These are phyloP conservation scores for Cephus pulcher DNA, from an alignment of 2,888 invertebrate genomes.

Conservation along the genomic window DNA sequence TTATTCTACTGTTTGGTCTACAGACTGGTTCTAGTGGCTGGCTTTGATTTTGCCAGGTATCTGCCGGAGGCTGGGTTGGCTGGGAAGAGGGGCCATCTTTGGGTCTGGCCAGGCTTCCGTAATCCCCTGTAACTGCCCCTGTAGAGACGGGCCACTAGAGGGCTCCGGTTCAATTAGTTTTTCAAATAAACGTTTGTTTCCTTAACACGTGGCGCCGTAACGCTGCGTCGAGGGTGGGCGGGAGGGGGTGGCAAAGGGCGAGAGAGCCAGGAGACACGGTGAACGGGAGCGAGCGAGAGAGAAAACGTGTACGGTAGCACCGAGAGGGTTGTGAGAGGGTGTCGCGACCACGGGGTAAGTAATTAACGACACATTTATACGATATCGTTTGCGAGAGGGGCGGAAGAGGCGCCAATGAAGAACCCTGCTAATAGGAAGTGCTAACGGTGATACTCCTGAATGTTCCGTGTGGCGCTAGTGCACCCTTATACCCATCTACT, in stretches of 20 bases:
- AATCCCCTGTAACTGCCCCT: no score
- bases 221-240: constrained; percentile 34
- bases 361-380: constrained; percentile 65
- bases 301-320: neutral
- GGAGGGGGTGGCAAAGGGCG: constrained; percentile 24
- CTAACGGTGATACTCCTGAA: constrained; percentile 60
- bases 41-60: no score
- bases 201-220: constrained; percentile 51
- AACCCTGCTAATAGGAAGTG: constrained; percentile 61
- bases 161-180: constrained; percentile 52
- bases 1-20: no score
- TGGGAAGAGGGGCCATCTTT: no score
- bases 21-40: no score
- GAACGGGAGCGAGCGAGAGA: constrained; percentile 43
- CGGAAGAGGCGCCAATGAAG: constrained; percentile 53
- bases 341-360: constrained; percentile 60
- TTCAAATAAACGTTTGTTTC: constrained; percentile 56
- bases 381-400: constrained; percentile 51
- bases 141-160: constrained; percentile 15
- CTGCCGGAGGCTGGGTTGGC: no score
- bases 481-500: constrained; percentile 34
- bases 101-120: no score
- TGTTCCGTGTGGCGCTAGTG: constrained; percentile 42
- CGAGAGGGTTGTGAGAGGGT: constrained; percentile 30
- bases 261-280: constrained; percentile 39